These are phyloP conservation scores for Chaetodon auriga DNA, from an alignment of 2,113 vertebrate species.

Conservation along the genomic window DNA sequence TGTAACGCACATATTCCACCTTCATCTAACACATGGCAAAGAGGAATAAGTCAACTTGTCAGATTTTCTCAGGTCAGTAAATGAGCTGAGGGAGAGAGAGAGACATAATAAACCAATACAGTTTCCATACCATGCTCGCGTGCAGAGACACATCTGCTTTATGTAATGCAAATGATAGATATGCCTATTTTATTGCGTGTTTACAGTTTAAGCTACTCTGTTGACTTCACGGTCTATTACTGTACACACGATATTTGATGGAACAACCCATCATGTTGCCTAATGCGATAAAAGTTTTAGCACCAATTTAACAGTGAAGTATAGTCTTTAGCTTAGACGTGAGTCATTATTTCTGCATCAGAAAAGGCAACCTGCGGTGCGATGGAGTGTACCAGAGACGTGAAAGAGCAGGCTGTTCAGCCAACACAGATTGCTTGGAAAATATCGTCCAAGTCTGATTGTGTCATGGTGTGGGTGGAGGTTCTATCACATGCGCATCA, in stretches of 20 bases:
- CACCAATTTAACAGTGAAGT: conserved; percentile 7
- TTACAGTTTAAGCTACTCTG: conserved; percentile 21
- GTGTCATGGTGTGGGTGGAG: not conserved
- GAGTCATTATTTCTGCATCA: not conserved
- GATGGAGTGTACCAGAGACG: not conserved
- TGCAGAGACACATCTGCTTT: conserved; percentile 47
- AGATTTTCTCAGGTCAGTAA: conserved; percentile 49
- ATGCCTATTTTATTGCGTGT: conserved; percentile 15
- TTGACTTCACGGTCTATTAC: conserved; percentile 8
- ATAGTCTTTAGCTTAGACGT: conserved; percentile 11
- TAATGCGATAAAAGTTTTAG: conserved; percentile 24
- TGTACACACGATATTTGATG: not conserved
- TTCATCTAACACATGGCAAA: conserved; percentile 64
- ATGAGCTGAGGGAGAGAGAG: conserved; percentile 40
- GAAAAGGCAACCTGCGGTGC: not conserved
- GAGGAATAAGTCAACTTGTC: conserved; percentile 53
- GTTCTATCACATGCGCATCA: too few relatives aligned
- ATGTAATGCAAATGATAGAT: conserved; percentile 29
- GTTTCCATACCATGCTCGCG: conserved; percentile 51
- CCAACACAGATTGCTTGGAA: not conserved
- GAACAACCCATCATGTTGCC: conserved; percentile 11
- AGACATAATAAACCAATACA: conserved; percentile 36
- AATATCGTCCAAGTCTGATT: not conserved
- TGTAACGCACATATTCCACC: conserved; percentile 69
- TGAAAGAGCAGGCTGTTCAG: not conserved